Evolutionary conservation across 2,113 vertebrate species (phyloP), one percentile per base, ranked within the genome.

Genomic region (Nyctibius bracteatus): DNA sequence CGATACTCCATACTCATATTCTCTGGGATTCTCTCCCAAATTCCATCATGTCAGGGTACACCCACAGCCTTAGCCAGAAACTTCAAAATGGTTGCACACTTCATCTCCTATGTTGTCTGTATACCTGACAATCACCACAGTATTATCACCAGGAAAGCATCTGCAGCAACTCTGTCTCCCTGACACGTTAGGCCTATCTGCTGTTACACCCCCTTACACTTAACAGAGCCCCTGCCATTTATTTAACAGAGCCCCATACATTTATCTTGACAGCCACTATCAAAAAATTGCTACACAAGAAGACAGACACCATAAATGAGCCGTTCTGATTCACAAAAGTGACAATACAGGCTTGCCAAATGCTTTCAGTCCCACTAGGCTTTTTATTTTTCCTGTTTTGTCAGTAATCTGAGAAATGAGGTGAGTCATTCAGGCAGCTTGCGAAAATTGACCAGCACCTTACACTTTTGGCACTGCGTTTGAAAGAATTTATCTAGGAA

Each of bases 361-460:
- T 57, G 35, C 43, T 81, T 87, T 78, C 81, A 71, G 18, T 81
- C 18, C 28, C 23, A 52, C 12, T 6, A 44, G 81, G 19, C 2
- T 23, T 28, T 78, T 22, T 27, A 52, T 66, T 18, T 9, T 33
- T 28, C 21, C 18, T 28, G 4, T 74, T 96, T 89, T 59, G 73
- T 85, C 79, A 92, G 81, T 70, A 82, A 90, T 73, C 66, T 80
- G 70, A 95, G 90, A 80, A 94, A 80, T 52, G 2, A 90, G 41
- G 23, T 86, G 85, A 96, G 43, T 75, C 88, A 88, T 80, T 80
- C 67, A 73, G 67, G 49, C 82, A 90, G 54, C 54, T 41, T 66
- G 61, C 28, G 80, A 90, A 92, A 88, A 37, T 5, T 86, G 95
- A 96, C 79, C 90, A 75, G 79, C 71, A 92, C 71, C 71, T 95